Base-by-base conservation (phyloP, 1,140 invertebrate species). In the Heliconius eleuchia region DNA sequence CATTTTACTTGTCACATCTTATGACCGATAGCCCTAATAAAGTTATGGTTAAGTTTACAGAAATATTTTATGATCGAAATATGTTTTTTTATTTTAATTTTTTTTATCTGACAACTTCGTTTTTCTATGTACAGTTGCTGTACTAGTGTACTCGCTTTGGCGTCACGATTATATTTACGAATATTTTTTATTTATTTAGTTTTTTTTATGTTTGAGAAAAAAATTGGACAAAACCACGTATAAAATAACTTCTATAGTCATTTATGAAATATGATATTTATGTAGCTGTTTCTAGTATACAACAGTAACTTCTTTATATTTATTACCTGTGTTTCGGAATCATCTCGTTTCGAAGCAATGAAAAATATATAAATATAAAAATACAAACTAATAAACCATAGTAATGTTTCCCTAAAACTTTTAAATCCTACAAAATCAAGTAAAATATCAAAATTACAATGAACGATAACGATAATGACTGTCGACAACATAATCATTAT, bases 1-100 rank as follows among this genome's bases (percentile, higher is more conserved):
- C 83, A 72, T 75, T 75, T 77, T 78, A 82, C 73, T 78, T 77
- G 80, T 82, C 81, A 80, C 50, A 16, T 80, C 34, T 76, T 77
- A 80, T 76, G 74, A 83, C 70, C 74, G 57, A 78, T 73, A 73
- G 57, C 39, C 71, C 70, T 78, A 82, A 76, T 82, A 78, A 77
- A 75, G 82, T 84, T 84, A 76, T 79, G 60, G 46, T 77, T 34
- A 77, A 80, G 39, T 74, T 60, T 77, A 80, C 79, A 77, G 46
- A 74, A 66, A 80, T 80, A 52, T 73, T 80, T 80, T 80, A 80
- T 80, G 75, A 77, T 8, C 39, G 60, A 57, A 80, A 76, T 80
- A 76, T 76, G 46, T 73, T 79, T 74, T 79, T 79, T 76, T 23
- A 23, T 34, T 34, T 34, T 34, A 3, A 0, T 34, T 46, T 46